Evolutionary conservation across 2,797 vertebrate genomes (phyloP), one percentile per base, ranked within the genome.

Genomic region (Anguilla marmorata): DNA sequence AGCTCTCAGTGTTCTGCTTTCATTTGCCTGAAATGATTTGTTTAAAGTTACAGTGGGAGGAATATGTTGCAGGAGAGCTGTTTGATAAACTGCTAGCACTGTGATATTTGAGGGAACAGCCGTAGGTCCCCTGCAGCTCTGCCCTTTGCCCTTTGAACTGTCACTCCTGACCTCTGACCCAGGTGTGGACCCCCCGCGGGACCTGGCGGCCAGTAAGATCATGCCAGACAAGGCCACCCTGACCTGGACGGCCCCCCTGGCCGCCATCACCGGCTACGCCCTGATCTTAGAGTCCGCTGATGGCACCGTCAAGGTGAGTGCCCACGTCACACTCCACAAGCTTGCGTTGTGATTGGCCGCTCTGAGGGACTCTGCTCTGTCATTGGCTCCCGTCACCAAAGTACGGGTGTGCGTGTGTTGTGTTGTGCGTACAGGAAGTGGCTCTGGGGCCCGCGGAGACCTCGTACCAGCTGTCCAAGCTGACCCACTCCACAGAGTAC

Each of bases 161-260:
- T 69, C n/a, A 11, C 56, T 58, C 16, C 80, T 45, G 0, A 45
- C 82, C 84, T 79, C 52, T 60, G 69, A 27, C 84, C 69, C 91
- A 99, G 98, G 93, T 30, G 92, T 98, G 54, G 98, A 99, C 90
- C 93, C 97, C 90, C 98, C 98, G 3, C 96, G 94, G 80, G 97
- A 98, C 87, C 91, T 99, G 90, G 93, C 87, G 1, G 97, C 95
- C 60, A 87, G 90, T 0, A 96, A 98, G 37, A 90, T 99, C 88
- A 97, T 97, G 90, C 97, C 95, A 0, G 98, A 99, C 89, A 94
- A 95, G 2, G 97, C 97, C 0, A 92, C 96, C 56, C 93, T 99
- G 33, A 97, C 93, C 0, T 99, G 98, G 98, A 96, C 89, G 86
- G 95, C 97, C 0, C 98, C 98, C 0, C 95, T 93, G 9, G 97